phyloP scores from a whole-genome alignment of 1,140 invertebrate species.

The Eumaeus atala region DNA sequence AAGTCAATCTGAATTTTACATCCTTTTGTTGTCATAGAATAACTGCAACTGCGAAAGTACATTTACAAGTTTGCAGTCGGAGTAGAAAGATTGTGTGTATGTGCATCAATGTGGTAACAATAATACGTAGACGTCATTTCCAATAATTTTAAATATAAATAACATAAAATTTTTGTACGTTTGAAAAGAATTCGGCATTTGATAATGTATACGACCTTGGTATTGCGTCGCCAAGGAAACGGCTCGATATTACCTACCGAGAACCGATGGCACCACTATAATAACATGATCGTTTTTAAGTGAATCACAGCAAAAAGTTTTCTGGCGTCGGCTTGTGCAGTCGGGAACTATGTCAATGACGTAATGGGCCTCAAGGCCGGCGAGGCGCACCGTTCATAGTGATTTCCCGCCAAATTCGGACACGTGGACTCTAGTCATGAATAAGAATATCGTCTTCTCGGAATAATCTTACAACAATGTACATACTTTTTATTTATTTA shows the following conservation, averaged over 20 bases:
- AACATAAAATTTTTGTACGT: background rate
- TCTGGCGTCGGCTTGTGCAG: conserved; percentile 17
- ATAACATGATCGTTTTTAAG: conserved; percentile 26
- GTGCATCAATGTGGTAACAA: too few relatives aligned
- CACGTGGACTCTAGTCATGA: conserved; percentile 37
- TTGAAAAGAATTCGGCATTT: conserved; percentile 1
- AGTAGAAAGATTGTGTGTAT: too few relatives aligned
- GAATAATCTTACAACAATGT: too few relatives aligned
- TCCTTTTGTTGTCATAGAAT: too few relatives aligned
- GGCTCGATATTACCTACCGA: background rate
- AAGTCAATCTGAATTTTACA: too few relatives aligned
- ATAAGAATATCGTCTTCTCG: background rate
- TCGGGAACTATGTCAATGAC: conserved; percentile 65
- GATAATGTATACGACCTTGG: conserved; percentile 18
- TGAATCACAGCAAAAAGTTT: conserved; percentile 30
- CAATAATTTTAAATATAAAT: too few relatives aligned
- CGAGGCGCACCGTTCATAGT: conserved; percentile 35
- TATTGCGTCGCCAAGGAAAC: conserved; percentile 20
- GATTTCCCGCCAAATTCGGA: conserved; percentile 60
- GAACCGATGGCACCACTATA: conserved; percentile 19
- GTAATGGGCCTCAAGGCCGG: conserved; percentile 57
- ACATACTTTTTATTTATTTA: too few relatives aligned
- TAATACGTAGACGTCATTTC: too few relatives aligned
- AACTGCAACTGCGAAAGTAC: too few relatives aligned
- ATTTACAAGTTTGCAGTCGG: too few relatives aligned